Evolutionary conservation across 2,113 vertebrate species (phyloP), one percentile per base, ranked within the genome.

Genomic region (Synodontis membranacea): DNA sequence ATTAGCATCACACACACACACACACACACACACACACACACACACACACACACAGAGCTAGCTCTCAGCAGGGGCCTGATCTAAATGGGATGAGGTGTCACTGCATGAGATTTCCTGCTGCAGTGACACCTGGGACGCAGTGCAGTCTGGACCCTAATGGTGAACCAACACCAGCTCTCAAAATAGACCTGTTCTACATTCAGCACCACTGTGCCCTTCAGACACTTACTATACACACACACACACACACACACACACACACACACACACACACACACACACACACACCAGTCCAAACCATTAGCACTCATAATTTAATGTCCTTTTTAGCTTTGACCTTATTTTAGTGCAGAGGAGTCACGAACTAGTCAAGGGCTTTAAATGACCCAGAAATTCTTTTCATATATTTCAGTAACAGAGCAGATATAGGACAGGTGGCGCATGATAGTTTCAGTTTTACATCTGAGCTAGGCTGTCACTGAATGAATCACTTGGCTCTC

Each of bases 131-230:
- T 54, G 82, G 88, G 85, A 80, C 54, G 31, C 80, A 52, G 52
- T 46, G 76, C 83, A 80, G 80, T 79, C 80, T 80, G 81, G 74
- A 78, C 79, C 83, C 37, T 80, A 88, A 82, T 79, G 44, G 72
- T 46, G 78, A 75, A 80, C 31, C 62, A 81, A 74, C 68, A 68
- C n/a, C 82, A 39, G 44, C 75, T 1, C 80, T 76, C 82, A 84
- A 81, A 86, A 89, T 86, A 89, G 88, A 74, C 52, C 54, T 86
- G 81, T 17, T 79, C 74, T 83, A 89, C 42, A 89, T 89, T 64
- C 74, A 70, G 60, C 75, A 83, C 62, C 85, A 48, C 81, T 11
- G 21, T 64, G 52, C 74, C 60, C 62, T 74, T 80, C 70, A 80
- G 34, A 84, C 56, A 86, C 50, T 19, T 37, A 28, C 78, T 70